Base-by-base conservation (phyloP, 2,113 vertebrate species). In the Peromyscus polionotus region DNA sequence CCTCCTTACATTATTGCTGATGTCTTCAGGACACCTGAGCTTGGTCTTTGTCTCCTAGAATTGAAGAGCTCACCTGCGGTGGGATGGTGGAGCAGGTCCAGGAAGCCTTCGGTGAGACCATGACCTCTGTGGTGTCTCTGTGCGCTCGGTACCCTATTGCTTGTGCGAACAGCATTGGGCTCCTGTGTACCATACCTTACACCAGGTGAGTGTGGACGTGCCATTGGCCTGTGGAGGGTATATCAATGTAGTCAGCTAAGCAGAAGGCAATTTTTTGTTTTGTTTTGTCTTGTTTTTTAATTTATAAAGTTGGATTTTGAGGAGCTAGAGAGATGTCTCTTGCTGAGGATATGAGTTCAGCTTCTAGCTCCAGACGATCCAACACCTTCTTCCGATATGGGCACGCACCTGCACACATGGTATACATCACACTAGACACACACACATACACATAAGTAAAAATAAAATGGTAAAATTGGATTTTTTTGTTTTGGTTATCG, bases 61-160 rank as follows among this genome's bases (percentile, higher is more conserved):
- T 99, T 79, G 99, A 99, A 97, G 99, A 99, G 97, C 98, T 99
- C 63, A 99, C 99, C 0, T 99, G 99, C 90, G 99, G 99, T 0
- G 99, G 99, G 72, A 99, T 99, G 99, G 99, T 99, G 22, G 99
- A 99, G 96, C 99, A 99, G 96, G 99, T 99, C 48, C 99, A 99
- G 97, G 99, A 99, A 95, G 99, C 99, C 76, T 99, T 99, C 54
- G 99, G 99, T 33, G 99, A 99, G 98, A 99, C 99, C 2, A 99
- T 99, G 99, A 99, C 99, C 0, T 99, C 99, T 0, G 99, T 99
- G n/a, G 99, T 99, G 91, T 99, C 99, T 4, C 97, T 99, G 54
- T 99, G 99, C 94, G 99, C 99, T 87, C 99, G 99, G 48, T 99
- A 99, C 98, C 99, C 99, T 84, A 99, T 99, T 22, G 99, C 99